Conservation (phyloP, 2,797 vertebrate species). For the Parambassis ranga region DNA sequence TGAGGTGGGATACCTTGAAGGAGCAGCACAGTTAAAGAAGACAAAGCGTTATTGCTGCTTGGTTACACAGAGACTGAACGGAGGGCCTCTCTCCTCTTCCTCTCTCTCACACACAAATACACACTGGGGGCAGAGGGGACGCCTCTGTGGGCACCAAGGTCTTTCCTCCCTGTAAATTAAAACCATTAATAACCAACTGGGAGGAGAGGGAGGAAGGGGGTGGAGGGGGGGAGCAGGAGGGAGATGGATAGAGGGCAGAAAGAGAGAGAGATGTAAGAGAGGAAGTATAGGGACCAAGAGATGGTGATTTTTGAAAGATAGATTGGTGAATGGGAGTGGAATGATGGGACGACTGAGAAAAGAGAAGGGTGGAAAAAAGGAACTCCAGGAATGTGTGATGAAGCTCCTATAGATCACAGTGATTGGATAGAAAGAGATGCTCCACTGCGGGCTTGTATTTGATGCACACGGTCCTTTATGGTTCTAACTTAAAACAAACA, state of each 20-base stretch:
- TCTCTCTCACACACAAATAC: constrained; percentile 55
- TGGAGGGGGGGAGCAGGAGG: constrained; percentile 19
- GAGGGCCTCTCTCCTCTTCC: constrained; percentile 25
- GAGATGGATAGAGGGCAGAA: constrained; percentile 36
- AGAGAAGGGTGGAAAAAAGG: background rate
- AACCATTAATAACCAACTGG: constrained; percentile 90
- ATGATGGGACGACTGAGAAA: constrained; percentile 18
- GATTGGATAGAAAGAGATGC: constrained; percentile 37
- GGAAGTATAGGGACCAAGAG: constrained; percentile 24
- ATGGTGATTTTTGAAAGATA: constrained; percentile 45
- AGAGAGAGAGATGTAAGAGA: constrained; percentile 7
- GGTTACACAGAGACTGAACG: constrained; percentile 52
- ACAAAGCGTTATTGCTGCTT: constrained; percentile 72
- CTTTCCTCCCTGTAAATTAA: constrained; percentile 88
- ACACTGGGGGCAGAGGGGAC: constrained; percentile 63
- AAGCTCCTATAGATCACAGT: constrained; percentile 42
- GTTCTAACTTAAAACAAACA: background rate
- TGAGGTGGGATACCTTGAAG: constrained; percentile 66
- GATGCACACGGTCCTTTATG: background rate
- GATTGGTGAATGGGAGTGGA: constrained; percentile 15
- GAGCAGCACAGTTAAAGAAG: constrained; percentile 75
- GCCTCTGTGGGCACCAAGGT: constrained; percentile 80
- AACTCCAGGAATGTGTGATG: constrained; percentile 13
- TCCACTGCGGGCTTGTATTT: background rate
- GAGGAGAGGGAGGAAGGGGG: constrained; percentile 37